Conservation (phyloP, 1,140 invertebrate species). For the Maniola jurtina region DNA sequence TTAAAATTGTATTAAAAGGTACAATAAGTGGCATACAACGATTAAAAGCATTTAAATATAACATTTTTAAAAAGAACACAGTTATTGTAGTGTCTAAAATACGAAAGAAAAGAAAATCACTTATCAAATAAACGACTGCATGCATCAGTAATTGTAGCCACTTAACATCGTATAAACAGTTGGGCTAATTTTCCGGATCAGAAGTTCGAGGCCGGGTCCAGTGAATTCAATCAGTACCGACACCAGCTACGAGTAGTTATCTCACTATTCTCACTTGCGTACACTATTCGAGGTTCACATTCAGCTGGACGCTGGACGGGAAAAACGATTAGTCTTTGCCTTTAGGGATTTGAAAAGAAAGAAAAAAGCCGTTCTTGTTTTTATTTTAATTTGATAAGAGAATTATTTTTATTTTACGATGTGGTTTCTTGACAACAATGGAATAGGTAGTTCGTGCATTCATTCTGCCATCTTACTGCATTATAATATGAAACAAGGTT, state of each 20-base stretch:
- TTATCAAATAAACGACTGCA: conserved; percentile 4
- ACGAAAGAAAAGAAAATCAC: neutral
- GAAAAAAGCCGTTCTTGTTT: no score
- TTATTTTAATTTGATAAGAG: no score
- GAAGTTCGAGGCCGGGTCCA: conserved; percentile 35
- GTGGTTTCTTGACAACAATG: no score
- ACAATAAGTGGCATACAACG: no score
- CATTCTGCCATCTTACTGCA: no score
- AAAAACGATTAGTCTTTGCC: neutral
- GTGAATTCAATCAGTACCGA: conserved; percentile 10
- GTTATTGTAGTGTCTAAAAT: neutral
- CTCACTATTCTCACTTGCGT: conserved; percentile 1
- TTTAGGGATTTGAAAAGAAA: neutral
- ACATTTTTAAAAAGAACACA: neutral
- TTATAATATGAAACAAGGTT: no score
- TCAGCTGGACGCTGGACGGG: neutral
- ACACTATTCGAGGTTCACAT: conserved; percentile 1
- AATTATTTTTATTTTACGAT: no score
- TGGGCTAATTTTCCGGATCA: conserved; percentile 63
- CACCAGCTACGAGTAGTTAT: neutral
- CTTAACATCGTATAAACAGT: conserved; percentile 65
- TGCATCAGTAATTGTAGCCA: conserved; percentile 27
- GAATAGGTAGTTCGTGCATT: no score
- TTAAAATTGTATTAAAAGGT: no score
- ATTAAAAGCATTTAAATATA: neutral